Percentiles rank a stretch among this genome's conserved stretches.
Conservation (phyloP, 2,113 vertebrate species). For the Seriola aureovittata region DNA sequence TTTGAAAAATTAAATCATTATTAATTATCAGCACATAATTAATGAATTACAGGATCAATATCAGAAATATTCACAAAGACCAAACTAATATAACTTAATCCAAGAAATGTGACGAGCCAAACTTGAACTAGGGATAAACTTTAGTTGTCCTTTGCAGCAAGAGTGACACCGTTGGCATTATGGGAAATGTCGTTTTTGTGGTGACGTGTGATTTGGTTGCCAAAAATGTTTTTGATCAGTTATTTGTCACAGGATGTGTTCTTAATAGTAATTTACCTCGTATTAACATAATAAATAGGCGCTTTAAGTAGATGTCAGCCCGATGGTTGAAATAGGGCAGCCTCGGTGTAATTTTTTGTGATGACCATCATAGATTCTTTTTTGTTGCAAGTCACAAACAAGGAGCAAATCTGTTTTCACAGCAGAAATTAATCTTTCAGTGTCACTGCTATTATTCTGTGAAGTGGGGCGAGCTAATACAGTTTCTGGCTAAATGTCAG, state of each 20-base stretch:
- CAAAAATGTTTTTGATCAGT: background rate
- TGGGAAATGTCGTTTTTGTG: slow-evolving; percentile 62
- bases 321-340: too few relatives aligned
- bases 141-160: slow-evolving; percentile 31
- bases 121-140: background rate
- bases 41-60: background rate
- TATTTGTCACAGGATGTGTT: background rate
- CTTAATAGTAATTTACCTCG: too few relatives aligned
- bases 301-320: too few relatives aligned
- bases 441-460: background rate
- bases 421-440: background rate
- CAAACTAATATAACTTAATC: background rate
- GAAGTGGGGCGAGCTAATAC: background rate
- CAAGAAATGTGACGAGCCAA: background rate
- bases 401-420: background rate
- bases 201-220: background rate
- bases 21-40: background rate
- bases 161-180: background rate
- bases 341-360: background rate
- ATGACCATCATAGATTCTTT: background rate
- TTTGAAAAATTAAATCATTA: too few relatives aligned
- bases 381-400: background rate
- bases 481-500: background rate
- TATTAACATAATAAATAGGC: too few relatives aligned
- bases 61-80: background rate